Conservation (phyloP, 1,140 invertebrate species). For the Matsumurasca onukii region DNA sequence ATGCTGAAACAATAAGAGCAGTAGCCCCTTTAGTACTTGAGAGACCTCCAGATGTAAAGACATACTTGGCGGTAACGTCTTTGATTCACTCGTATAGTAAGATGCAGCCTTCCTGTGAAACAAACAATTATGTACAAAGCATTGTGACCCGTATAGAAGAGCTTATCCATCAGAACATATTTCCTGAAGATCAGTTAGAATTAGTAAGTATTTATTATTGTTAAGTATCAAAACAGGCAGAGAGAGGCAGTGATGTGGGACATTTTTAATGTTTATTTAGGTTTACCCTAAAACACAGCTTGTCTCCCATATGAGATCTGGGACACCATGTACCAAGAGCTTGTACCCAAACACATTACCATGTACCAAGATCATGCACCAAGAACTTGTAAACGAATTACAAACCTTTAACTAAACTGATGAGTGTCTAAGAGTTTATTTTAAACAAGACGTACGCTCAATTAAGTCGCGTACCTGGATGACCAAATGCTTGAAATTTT, state of each 20-base stretch:
- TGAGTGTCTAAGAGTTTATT: no score
- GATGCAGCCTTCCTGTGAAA: constrained; percentile 46
- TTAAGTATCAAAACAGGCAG: not conserved
- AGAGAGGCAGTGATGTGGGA: constrained; percentile 14
- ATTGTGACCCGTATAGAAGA: constrained; percentile 1
- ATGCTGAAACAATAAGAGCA: not conserved
- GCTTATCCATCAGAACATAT: not conserved
- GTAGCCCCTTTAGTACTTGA: constrained; percentile 31
- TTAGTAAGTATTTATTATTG: not conserved
- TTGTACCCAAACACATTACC: no score
- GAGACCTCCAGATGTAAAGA: not conserved
- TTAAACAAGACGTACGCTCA: no score
- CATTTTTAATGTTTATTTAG: no score
- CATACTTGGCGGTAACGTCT: constrained; percentile 16
- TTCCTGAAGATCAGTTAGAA: not conserved
- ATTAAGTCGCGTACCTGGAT: no score
- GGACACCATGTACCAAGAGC: no score
- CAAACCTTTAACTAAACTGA: no score
- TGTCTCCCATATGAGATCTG: no score
- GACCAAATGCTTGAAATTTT: no score
- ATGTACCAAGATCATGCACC: no score
- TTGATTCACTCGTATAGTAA: constrained; percentile 23
- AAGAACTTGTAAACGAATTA: no score
- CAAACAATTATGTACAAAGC: constrained; percentile 47
- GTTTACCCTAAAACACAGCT: no score